Percentiles rank a stretch among this genome's conserved stretches.
Evolutionary conservation across 1,140 invertebrate species (phyloP).

Genomic region (Nasonia giraulti): DNA sequence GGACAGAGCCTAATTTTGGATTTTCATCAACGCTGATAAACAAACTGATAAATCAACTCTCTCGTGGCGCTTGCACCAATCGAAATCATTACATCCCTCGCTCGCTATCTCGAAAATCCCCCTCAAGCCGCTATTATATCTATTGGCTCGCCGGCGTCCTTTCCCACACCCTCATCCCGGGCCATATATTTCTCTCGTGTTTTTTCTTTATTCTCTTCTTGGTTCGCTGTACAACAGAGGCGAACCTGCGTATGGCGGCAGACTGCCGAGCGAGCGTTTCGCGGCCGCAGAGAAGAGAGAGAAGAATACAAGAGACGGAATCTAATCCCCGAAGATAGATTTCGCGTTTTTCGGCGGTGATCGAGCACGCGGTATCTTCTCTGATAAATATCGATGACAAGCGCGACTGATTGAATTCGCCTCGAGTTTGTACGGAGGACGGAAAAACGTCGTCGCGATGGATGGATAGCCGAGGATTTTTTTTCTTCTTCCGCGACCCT

Average conservation of each 20-base stretch:
- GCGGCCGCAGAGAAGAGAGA: neutral
- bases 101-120: neutral
- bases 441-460: neutral
- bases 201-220: neutral
- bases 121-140: neutral
- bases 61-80: neutral
- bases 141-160: neutral
- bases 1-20: too few species aligned
- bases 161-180: neutral
- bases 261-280: conserved; percentile 29
- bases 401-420: conserved; percentile 8
- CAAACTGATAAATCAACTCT: neutral
- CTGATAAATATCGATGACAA: conserved; percentile 6
- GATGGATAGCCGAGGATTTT: neutral
- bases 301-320: conserved; percentile 3
- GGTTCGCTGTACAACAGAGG: neutral
- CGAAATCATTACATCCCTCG: neutral
- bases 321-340: conserved; percentile 31
- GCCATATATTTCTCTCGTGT: conserved; percentile 1
- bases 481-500: neutral
- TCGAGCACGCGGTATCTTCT: neutral
- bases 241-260: neutral
- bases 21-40: too few species aligned
- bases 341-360: neutral
- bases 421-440: neutral